Evolutionary conservation across 2,888 invertebrate species (phyloP).

Genomic region (Pterobdella sp.): DNA sequence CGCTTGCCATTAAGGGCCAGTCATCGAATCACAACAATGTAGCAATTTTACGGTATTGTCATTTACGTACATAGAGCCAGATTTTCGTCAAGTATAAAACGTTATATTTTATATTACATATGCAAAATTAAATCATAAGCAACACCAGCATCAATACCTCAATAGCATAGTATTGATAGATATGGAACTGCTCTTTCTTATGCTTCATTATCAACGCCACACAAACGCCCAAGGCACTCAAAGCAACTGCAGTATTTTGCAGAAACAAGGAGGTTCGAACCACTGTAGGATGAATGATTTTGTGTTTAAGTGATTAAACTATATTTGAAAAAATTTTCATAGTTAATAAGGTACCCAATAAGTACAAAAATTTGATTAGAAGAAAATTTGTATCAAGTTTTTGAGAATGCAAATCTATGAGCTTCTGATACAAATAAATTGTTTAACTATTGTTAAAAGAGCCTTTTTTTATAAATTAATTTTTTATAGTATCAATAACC

Average conservation of each 20-base stretch:
- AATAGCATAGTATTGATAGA: neutral
- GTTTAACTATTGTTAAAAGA: neutral
- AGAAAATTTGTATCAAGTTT: too few species aligned
- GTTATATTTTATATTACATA: too few species aligned
- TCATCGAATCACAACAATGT: too few species aligned
- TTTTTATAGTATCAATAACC: too few species aligned
- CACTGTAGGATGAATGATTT: slow-evolving; percentile 44
- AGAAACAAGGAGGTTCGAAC: slow-evolving; percentile 50
- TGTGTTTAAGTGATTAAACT: neutral
- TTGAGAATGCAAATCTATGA: neutral
- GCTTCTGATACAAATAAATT: neutral
- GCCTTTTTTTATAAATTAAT: neutral
- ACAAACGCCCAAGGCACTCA: slow-evolving; percentile 50
- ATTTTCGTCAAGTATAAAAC: too few species aligned
- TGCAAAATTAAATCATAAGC: too few species aligned
- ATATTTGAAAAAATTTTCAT: neutral
- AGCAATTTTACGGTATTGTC: too few species aligned
- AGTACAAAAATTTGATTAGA: neutral
- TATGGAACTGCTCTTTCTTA: neutral
- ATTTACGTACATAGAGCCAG: too few species aligned
- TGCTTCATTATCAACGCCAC: slow-evolving; percentile 40
- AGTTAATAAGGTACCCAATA: neutral
- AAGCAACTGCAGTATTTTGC: slow-evolving; percentile 52
- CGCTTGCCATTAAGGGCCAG: too few species aligned
- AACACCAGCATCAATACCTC: too few species aligned